A percentile compares a stretch with the other conserved stretches of the same genome.
Conservation (phyloP, 1,140 invertebrate species). For the Drosophila jambulina region DNA sequence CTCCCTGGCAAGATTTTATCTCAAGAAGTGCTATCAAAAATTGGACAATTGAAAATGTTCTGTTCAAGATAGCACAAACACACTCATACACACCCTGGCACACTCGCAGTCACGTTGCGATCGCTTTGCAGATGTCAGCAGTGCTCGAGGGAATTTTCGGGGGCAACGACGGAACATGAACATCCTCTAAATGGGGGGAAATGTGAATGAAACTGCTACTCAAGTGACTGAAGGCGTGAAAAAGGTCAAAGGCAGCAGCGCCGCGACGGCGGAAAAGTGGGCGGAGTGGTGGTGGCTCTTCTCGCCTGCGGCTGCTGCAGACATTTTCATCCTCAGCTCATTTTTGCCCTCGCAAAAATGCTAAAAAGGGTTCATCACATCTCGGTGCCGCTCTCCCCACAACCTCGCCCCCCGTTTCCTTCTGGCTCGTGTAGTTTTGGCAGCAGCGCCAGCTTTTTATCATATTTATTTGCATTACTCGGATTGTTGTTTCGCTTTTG, state of each 20-base stretch:
- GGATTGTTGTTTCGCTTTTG: conserved; percentile 31
- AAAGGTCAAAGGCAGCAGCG: conserved; percentile 75
- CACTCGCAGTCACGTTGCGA: conserved; percentile 27
- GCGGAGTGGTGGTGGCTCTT: conserved; percentile 7
- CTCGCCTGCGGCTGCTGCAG: conserved; percentile 42
- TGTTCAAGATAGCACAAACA: conserved; percentile 13
- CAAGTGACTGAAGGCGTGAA: conserved; percentile 78
- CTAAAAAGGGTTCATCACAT: conserved; percentile 47
- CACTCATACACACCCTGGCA: background rate
- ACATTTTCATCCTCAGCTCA: conserved; percentile 61
- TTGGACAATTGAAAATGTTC: conserved; percentile 18
- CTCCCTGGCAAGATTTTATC: conserved; percentile 1
- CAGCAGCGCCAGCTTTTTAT: conserved; percentile 63
- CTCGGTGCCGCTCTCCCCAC: background rate
- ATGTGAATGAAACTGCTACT: conserved; percentile 70
- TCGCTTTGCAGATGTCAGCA: conserved; percentile 62
- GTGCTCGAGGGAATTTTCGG: conserved; percentile 24
- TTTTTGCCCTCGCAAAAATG: conserved; percentile 47
- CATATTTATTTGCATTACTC: conserved; percentile 57
- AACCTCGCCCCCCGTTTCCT: no score
- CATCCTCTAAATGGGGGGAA: conserved; percentile 7
- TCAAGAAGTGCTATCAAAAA: background rate
- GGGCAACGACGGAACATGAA: conserved; percentile 12
- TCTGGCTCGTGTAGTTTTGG: conserved; percentile 44
- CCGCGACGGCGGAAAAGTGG: conserved; percentile 14